phyloP scores from a whole-genome alignment of 2,113 vertebrate species.

The Bambusicola thoracicus region DNA sequence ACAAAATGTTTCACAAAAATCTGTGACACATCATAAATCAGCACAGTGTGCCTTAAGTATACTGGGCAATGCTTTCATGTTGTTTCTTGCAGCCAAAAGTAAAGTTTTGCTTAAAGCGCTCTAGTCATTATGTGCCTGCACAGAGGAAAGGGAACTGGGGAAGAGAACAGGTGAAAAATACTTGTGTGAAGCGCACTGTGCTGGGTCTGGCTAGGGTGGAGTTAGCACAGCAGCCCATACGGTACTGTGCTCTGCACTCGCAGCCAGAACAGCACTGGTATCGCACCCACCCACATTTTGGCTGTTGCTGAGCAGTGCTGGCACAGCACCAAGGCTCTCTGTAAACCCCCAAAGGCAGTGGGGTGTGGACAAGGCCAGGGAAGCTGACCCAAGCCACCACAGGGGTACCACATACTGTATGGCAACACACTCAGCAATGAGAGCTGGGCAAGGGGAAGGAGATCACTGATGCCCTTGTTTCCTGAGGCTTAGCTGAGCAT shows the following conservation, averaged over 20 bases:
- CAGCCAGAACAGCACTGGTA: background rate
- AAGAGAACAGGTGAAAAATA: background rate
- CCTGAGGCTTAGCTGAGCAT: background rate
- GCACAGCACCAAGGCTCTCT: background rate
- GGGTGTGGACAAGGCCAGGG: background rate
- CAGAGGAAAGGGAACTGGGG: background rate
- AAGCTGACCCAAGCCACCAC: background rate
- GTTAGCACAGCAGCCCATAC: background rate
- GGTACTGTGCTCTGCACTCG: background rate
- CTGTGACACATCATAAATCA: background rate
- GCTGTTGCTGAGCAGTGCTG: background rate
- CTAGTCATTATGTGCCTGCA: fast-evolving
- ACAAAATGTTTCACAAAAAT: background rate
- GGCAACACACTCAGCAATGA: background rate
- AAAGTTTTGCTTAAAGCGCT: background rate
- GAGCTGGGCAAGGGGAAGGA: background rate
- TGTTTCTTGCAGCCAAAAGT: background rate
- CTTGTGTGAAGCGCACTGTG: background rate
- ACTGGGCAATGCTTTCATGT: background rate
- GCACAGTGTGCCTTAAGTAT: background rate
- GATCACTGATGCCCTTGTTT: background rate
- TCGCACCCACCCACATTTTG: background rate
- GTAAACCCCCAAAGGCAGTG: background rate
- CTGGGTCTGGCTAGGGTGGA: background rate
- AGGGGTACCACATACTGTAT: background rate